phyloP scores from a whole-genome alignment of 2,113 vertebrate species.

The Meles meles region DNA sequence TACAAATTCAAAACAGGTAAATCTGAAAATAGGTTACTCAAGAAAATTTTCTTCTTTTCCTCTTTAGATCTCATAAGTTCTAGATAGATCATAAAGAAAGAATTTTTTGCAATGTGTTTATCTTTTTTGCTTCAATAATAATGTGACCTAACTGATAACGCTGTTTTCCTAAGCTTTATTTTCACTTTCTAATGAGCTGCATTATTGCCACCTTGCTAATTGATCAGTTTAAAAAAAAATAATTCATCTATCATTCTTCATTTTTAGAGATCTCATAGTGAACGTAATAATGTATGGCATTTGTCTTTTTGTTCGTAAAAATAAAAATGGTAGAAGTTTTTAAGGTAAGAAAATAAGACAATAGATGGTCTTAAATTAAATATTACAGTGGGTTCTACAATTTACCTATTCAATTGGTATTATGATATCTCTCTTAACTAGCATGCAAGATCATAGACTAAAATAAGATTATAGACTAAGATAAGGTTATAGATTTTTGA shows the following conservation, averaged over 20 bases:
- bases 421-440: not conserved
- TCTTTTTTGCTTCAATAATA: not conserved
- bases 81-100: not conserved
- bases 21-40: not conserved
- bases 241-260: conserved; percentile 70
- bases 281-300: conserved; percentile 60
- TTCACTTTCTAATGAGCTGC: conserved; percentile 47
- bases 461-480: not conserved
- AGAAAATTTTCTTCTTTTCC: not conserved
- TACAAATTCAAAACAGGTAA: not conserved
- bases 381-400: not conserved
- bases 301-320: conserved; percentile 64
- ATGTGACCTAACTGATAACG: not conserved
- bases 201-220: conserved; percentile 66
- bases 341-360: not conserved
- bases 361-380: not conserved
- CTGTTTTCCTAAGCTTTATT: conserved; percentile 39
- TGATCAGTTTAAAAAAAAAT: conserved; percentile 50
- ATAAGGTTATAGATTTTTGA: not conserved
- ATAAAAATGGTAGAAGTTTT: not conserved
- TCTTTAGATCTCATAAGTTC: not conserved
- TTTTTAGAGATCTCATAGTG: conserved; percentile 15
- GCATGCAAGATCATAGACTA: not conserved
- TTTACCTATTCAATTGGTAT: not conserved
- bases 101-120: not conserved